Evolutionary conservation across 2,888 invertebrate species (phyloP), one percentile per base, ranked within the genome.

Genomic region (Hoplodrina blanda): DNA sequence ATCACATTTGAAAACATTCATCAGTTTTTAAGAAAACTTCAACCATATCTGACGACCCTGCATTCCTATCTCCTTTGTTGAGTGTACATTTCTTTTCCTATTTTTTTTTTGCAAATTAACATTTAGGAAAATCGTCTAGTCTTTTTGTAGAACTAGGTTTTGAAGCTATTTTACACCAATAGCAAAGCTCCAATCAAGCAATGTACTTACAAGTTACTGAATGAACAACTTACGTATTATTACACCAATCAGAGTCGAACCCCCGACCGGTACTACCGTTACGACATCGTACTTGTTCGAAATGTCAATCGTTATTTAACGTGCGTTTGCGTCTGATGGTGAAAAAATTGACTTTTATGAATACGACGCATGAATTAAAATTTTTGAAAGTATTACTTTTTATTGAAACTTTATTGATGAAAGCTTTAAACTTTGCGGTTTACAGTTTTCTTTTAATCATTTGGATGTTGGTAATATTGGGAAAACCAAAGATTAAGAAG

Each of bases 281-380:
- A 78, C 88, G 72, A 85, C 85, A 86, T 72, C 59, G 61, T 75
- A 81, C 87, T 84, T 76, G 82, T 86, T 89, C 87, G 65, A 91
- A 92, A 93, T 93, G 92, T 91, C 93, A 92, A 91, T 90, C 83
- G 90, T 90, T 92, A 90, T 91, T 90, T 89, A 91, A 92, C 85
- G 73, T 80, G 81, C 83, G 76, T 65, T 53, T 67, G 75, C 69
- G 63, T 63, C 79, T 19, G 69, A 54, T 68, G 71, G 62, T 74
- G 66, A 78, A 83, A 84, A 82, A 82, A 71, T 11, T 59, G 37
- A 76, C 72, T 78, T 80, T 80, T 73, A 76, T 73, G 69, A 66
- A 62, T 62, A 64, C 50, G 55, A 53, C 25, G 59, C 62, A 69
- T 65, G 73, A 78, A 72, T 78, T 77, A 57, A 71, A 81, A 60